These are phyloP conservation scores for Varanus komodoensis DNA, from an alignment of 2,113 vertebrate genomes.

Conservation along the genomic window DNA sequence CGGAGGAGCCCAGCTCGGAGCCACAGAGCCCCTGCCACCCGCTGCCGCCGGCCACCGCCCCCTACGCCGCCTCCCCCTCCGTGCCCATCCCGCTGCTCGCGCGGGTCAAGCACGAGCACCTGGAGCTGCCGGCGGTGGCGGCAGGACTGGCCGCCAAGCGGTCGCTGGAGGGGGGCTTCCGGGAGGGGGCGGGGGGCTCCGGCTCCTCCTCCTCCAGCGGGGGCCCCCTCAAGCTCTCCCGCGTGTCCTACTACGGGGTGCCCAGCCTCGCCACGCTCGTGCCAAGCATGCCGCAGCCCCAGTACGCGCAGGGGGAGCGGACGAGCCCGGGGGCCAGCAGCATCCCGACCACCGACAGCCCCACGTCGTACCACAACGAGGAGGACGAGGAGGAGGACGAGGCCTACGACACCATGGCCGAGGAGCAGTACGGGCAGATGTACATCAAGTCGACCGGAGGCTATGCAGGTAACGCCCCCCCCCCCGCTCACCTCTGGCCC, in stretches of 20 bases:
- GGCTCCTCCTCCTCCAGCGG: conserved; percentile 31
- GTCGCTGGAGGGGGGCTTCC: conserved; percentile 55
- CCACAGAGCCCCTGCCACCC: conserved; percentile 94
- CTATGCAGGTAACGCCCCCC: conserved; percentile 83
- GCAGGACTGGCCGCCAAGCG: conserved; percentile 73
- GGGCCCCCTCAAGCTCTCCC: conserved; percentile 80
- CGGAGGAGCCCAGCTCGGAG: conserved; percentile 93
- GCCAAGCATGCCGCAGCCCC: conserved; percentile 78
- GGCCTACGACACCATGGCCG: conserved; percentile 90
- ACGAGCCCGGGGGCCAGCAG: conserved; percentile 94
- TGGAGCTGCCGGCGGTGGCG: conserved; percentile 79
- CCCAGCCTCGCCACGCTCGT: conserved; percentile 81
- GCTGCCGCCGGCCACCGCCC: conserved; percentile 77
- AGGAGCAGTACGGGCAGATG: conserved; percentile 91
- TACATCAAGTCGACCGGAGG: conserved; percentile 88
- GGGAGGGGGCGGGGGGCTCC: conserved; percentile 73
- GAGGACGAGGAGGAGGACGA: conserved; percentile 97
- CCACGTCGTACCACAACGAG: conserved; percentile 97
- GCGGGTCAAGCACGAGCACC: conserved; percentile 91
- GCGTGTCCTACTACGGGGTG: conserved; percentile 84
- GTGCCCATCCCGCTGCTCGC: conserved; percentile 84
- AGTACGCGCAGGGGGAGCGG: conserved; percentile 81
- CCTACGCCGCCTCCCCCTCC: conserved; percentile 86
- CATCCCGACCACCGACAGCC: conserved; percentile 96
- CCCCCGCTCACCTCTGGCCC: not conserved